Evolutionary conservation across 1,140 invertebrate species (phyloP).

Genomic region (Apis dorsata): DNA sequence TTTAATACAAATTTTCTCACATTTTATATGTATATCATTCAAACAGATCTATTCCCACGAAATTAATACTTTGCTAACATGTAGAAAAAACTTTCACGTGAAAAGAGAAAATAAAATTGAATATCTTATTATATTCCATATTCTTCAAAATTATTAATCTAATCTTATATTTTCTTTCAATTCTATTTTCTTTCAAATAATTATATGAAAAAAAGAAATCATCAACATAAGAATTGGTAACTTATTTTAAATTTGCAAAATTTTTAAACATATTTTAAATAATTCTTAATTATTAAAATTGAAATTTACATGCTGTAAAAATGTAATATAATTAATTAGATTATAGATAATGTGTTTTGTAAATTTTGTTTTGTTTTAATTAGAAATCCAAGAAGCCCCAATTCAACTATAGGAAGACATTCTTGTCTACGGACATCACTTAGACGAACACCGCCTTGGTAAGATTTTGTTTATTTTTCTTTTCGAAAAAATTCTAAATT

Average conservation of each 20-base stretch:
- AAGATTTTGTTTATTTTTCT: slow-evolving; percentile 59
- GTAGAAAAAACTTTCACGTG: slow-evolving; percentile 44
- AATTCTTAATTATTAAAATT: background rate
- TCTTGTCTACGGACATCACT: slow-evolving; percentile 89
- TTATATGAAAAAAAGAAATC: background rate
- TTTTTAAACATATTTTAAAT: background rate
- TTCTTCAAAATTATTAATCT: slow-evolving; percentile 42
- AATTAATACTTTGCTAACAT: slow-evolving; percentile 4
- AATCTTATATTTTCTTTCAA: slow-evolving; percentile 10
- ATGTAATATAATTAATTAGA: background rate
- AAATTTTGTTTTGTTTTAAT: slow-evolving; percentile 47
- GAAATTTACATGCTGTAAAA: background rate
- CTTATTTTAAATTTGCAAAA: no score
- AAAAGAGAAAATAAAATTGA: slow-evolving; percentile 48
- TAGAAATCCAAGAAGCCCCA: slow-evolving; percentile 74
- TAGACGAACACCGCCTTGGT: slow-evolving; percentile 87
- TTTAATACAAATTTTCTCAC: background rate
- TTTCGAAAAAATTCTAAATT: background rate
- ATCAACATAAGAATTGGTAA: background rate
- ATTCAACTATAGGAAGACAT: slow-evolving; percentile 83
- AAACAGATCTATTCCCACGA: slow-evolving; percentile 25
- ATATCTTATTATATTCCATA: slow-evolving; percentile 38
- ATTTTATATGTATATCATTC: slow-evolving; percentile 32
- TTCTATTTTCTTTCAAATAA: background rate
- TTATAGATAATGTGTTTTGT: background rate